Percentiles rank a stretch among this genome's conserved stretches.
Conservation (phyloP, 2,797 vertebrate genomes). For the Semaprochilodus insignis region DNA sequence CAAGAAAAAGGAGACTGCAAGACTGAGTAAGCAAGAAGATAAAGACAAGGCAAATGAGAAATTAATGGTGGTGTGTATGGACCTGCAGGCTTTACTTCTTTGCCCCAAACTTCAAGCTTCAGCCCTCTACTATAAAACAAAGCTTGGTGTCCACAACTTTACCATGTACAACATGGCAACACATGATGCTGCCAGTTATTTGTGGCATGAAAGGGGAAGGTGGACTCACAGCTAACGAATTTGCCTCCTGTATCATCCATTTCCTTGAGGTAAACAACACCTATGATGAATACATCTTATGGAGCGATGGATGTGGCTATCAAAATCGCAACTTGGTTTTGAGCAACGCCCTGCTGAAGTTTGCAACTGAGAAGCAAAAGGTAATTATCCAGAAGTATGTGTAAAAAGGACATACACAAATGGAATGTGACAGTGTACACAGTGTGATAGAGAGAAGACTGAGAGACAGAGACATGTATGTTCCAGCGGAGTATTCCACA, state of each 20-base stretch:
- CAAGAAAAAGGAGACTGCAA: background rate
- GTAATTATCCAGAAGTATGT: conserved; percentile 20
- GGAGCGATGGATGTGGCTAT: conserved; percentile 45
- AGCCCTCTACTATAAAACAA: conserved; percentile 34
- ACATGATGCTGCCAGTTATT: conserved; percentile 4
- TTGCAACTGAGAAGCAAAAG: conserved; percentile 4
- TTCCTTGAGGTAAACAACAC: conserved; percentile 22
- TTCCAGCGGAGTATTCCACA: conserved; percentile 20
- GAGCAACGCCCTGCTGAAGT: conserved; percentile 21
- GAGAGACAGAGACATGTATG: conserved; percentile 15
- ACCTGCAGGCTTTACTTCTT: conserved; percentile 23
- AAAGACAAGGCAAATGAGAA: conserved; percentile 5
- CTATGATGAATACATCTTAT: conserved; percentile 37
- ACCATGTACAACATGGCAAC: conserved; percentile 18
- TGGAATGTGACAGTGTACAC: conserved; percentile 34
- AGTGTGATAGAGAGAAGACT: background rate
- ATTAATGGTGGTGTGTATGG: background rate
- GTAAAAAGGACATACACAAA: conserved; percentile 44
- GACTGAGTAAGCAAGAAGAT: background rate
- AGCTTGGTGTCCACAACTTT: conserved; percentile 35
- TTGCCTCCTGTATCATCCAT: conserved; percentile 35
- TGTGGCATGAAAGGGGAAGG: conserved; percentile 27
- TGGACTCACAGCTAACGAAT: conserved; percentile 35
- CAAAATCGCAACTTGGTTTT: conserved; percentile 29
- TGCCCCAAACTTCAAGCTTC: conserved; percentile 28